Evolutionary conservation across 2,797 vertebrate species (phyloP).

Genomic region (Bovichtus diacanthus): DNA sequence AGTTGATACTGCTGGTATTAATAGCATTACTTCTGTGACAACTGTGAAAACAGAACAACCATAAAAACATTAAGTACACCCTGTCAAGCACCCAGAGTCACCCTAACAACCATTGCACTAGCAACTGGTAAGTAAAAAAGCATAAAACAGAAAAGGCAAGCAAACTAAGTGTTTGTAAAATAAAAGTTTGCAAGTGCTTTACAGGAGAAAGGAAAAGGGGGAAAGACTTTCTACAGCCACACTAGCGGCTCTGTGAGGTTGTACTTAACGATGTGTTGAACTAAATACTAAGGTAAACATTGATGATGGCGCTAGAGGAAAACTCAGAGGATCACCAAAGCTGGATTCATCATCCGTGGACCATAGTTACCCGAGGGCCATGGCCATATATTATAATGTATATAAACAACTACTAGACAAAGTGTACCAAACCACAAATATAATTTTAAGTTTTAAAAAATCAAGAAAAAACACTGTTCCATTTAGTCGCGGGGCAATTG

Average conservation of each 20-base stretch:
- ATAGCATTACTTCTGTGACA: background rate
- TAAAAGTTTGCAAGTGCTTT: background rate
- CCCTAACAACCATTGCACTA: background rate
- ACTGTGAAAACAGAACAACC: background rate
- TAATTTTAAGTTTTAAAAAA: no score
- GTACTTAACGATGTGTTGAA: background rate
- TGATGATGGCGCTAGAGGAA: background rate
- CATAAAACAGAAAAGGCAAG: background rate
- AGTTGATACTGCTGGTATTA: constrained; percentile 2
- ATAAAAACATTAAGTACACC: background rate
- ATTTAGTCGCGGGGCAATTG: background rate
- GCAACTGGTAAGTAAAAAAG: background rate
- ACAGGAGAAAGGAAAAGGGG: background rate
- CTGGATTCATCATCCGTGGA: background rate
- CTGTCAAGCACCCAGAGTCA: background rate
- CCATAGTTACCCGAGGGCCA: background rate
- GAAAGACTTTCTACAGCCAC: background rate
- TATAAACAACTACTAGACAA: no score
- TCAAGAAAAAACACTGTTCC: background rate
- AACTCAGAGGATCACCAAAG: background rate
- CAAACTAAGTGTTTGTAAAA: background rate
- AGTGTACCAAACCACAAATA: background rate
- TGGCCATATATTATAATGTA: no score
- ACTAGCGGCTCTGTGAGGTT: background rate
- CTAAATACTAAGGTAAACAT: background rate